Evolutionary conservation across 2,888 invertebrate genomes (phyloP).

Genomic region (Eurytoma californica): DNA sequence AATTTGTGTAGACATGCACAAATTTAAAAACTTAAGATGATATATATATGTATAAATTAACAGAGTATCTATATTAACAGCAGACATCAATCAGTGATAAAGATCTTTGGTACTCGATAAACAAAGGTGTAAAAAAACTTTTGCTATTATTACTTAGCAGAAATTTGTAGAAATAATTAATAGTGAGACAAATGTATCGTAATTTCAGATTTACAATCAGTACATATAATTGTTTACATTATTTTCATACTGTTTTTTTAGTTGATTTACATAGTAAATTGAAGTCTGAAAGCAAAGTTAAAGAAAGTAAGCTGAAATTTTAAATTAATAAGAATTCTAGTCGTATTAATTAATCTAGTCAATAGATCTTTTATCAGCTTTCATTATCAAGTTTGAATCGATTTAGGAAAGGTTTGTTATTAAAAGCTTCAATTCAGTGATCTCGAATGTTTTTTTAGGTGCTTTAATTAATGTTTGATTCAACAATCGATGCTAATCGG

Average conservation of each 20-base stretch:
- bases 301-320: conserved; percentile 49
- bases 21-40: not conserved
- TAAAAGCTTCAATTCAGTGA: conserved; percentile 40
- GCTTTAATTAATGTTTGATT: conserved; percentile 42
- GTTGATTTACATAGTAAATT: conserved; percentile 33
- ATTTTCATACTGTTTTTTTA: conserved; percentile 41
- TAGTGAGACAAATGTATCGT: conserved; percentile 36
- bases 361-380: conserved; percentile 62
- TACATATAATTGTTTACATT: conserved; percentile 39
- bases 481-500: conserved; percentile 30
- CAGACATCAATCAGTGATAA: conserved; percentile 33
- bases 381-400: conserved; percentile 47
- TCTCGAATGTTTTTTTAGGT: conserved; percentile 39
- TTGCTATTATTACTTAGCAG: conserved; percentile 42
- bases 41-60: conserved; percentile 28
- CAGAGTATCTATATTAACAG: conserved; percentile 4
- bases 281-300: conserved; percentile 48
- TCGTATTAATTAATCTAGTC: conserved; percentile 71
- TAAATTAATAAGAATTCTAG: conserved; percentile 67
- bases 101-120: conserved; percentile 44
- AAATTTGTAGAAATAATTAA: conserved; percentile 44
- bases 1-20: conserved; percentile 13
- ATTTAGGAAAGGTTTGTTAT: conserved; percentile 42
- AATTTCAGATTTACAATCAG: conserved; percentile 37
- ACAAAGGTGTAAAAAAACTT: conserved; percentile 35